phyloP scores from a whole-genome alignment of 2,113 vertebrate genomes.

The Craseonycteris thonglongyai region DNA sequence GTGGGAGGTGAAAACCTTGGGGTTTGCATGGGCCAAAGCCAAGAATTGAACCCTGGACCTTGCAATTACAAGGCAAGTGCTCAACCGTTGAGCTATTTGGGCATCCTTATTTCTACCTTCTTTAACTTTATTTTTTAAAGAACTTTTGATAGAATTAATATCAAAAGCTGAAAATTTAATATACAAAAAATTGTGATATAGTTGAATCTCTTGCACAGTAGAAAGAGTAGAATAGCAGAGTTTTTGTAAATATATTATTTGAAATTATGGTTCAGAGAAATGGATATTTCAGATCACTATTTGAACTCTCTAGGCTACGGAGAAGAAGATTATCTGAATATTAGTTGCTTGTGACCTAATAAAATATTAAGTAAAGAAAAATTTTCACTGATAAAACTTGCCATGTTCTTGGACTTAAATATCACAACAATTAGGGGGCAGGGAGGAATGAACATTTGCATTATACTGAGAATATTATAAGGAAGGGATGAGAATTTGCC shows the following conservation, averaged over 20 bases:
- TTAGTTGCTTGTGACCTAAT: background rate
- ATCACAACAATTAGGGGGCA: background rate
- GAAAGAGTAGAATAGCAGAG: background rate
- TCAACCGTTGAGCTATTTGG: no score
- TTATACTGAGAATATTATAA: background rate
- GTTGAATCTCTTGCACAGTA: background rate
- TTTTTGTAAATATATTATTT: background rate
- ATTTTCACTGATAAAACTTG: background rate
- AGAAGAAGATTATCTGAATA: background rate
- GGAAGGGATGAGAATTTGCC: background rate
- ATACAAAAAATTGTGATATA: background rate
- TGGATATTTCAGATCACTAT: background rate
- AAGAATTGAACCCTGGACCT: no score
- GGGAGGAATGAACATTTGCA: background rate
- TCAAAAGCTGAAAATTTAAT: background rate
- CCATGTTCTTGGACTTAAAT: background rate
- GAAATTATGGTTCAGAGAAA: background rate
- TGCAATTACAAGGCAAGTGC: no score
- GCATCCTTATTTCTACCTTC: no score
- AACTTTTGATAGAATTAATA: background rate
- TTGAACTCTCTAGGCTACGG: background rate
- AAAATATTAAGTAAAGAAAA: constrained; percentile 2
- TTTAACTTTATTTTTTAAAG: background rate
- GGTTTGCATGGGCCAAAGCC: no score
- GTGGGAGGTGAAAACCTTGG: no score